Base-by-base conservation (phyloP, 2,113 vertebrate species). In the Thomomys bottae region DNA sequence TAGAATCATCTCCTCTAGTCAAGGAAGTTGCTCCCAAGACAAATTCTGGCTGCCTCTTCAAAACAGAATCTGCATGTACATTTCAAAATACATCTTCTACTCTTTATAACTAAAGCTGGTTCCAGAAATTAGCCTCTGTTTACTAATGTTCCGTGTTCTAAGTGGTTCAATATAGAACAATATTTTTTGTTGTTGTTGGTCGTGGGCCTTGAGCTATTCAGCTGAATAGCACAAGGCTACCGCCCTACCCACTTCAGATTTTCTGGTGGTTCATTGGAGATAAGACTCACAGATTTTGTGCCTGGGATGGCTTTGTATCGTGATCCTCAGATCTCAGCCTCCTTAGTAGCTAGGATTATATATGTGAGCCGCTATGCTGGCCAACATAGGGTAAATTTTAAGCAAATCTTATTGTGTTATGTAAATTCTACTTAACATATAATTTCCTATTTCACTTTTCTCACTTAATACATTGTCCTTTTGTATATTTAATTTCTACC, bases 401-500 rank as follows among this genome's bases (percentile, higher is more conserved):
- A 32, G 20, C 66, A 61, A 85, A 79, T 85, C 64, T n/a, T 26
- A 70, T 64, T 70, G 32, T 83, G 45, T 14, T 61, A 61, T 30
- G 26, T 11, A 32, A 5, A 42, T 49, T 82, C 6, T 42, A 73
- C 87, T 76, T 87, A 68, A 54, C 5, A 63, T 68, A 67, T 68
- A 2, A 21, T 89, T 85, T 73, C 15, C 30, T 66, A 26, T 49
- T 89, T 92, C 67, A 6, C 11, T 90, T 87, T 87, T 34, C 34
- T 70, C 38, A 84, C 36, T 30, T 77, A 77, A 76, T 61, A 67
- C 30, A 57, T 87, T 87, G 73, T 5, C 32, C 36, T 68, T 59
- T 40, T 91, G 28, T 79, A 21, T 76, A 67, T 88, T 24, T 68
- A 68, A 73, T 87, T 84, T 95, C 59, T 15, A 21, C 64, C 28